phyloP scores from a whole-genome alignment of 2,888 invertebrate genomes.

The Drymonia ruficornis region DNA sequence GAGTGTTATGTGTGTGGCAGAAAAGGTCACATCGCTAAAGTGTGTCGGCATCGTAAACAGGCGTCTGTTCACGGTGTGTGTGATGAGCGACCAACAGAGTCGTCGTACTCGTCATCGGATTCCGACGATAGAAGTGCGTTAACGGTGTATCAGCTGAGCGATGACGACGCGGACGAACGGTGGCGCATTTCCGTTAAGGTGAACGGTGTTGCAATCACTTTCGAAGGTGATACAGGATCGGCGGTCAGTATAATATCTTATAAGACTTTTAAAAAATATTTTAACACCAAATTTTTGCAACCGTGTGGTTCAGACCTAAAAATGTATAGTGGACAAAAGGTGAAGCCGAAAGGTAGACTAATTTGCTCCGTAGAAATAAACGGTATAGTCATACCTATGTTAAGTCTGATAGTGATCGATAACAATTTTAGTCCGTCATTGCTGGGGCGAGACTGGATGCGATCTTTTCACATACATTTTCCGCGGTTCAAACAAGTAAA shows the following conservation, averaged over 20 bases:
- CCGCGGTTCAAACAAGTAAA: not conserved
- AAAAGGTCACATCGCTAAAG: constrained; percentile 10
- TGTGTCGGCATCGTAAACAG: constrained; percentile 9
- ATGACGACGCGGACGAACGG: not conserved
- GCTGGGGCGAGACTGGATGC: not conserved
- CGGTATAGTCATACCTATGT: not conserved
- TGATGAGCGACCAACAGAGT: not conserved
- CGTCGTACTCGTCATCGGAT: not conserved
- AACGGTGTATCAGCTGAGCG: not conserved
- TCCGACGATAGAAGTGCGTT: not conserved
- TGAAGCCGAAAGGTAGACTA: constrained; percentile 10
- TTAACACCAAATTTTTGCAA: not conserved
- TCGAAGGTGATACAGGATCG: constrained; percentile 22
- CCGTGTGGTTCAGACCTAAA: constrained; percentile 7
- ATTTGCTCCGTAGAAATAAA: constrained; percentile 1
- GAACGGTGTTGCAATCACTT: constrained; percentile 3
- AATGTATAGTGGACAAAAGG: constrained; percentile 14
- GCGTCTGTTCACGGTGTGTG: not conserved
- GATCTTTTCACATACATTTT: not conserved
- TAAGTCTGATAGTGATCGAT: not conserved
- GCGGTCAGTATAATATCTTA: constrained; percentile 14
- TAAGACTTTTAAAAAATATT: constrained; percentile 9
- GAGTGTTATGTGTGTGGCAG: constrained; percentile 9
- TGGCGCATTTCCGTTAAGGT: not conserved
- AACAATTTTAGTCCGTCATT: not conserved